Base-by-base conservation (phyloP, 37 sponge, comb jelly and placozoan genomes). In the Chondrilla cf. caribensis region DNA sequence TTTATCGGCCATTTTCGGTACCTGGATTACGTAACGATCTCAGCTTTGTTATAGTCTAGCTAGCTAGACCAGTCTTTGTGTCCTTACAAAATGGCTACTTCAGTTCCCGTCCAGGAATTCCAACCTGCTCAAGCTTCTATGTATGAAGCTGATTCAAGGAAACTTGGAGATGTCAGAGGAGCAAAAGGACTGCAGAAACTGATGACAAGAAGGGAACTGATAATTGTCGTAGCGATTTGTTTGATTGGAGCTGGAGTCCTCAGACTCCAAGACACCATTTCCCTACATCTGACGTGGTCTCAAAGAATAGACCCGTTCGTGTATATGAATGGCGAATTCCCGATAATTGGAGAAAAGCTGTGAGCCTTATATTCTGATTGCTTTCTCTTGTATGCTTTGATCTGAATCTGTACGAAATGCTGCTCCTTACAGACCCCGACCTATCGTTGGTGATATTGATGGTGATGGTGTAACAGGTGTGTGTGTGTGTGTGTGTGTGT, bases 381-480 rank as follows among this genome's bases (percentile, higher is more conserved):
- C 14, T 7, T 58, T 60, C 36, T 5, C 0, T 14, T 24, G 2
- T 28, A 33, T 59, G 9, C 70, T n/a, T n/a, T n/a, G n/a, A n/a
- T n/a, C n/a, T n/a, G n/a, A n/a, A n/a, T n/a, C n/a, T n/a, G n/a
- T n/a, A n/a, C n/a, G n/a, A n/a, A n/a, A n/a, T n/a, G n/a, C n/a
- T n/a, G 15, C 3, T 62, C 28, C 24, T 19, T 88, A 0, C 70
- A 87, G 89, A 0, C 85, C 89, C 18, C 83, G 40, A 36, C 93
- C 93, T 4, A 42, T 92, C 21, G 86, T 88, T 5, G 79, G 86
- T 62, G 93, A 92, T 41, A 25, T 92, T 25, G 89, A 92, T 35
- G 70, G 86, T 44, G 93, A 92, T 73, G 89, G 89, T 60, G 39
- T 73, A 2, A 57, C 84, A 80, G 90, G 90, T 86, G 75, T 35